Conservation (phyloP, 2,113 vertebrate species). For the Thalassarche chlororhynchos region DNA sequence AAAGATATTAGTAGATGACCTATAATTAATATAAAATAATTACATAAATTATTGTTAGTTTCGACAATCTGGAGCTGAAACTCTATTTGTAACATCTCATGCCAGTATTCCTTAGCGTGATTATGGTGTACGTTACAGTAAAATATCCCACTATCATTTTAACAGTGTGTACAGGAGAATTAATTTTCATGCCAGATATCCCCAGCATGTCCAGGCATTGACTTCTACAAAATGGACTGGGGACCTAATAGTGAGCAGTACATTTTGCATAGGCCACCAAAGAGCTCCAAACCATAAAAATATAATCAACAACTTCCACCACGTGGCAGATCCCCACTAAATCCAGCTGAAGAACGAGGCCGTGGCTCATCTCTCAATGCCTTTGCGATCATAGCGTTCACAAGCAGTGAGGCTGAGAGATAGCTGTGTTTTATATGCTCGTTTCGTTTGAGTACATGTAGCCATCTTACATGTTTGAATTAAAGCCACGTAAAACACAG, state of each 20-base stretch:
- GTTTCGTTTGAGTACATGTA: background rate
- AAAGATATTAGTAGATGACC: constrained; percentile 64
- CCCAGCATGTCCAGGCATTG: background rate
- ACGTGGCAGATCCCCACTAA: background rate
- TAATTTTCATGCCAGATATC: background rate
- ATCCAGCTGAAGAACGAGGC: background rate
- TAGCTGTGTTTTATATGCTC: background rate
- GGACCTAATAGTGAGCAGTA: background rate
- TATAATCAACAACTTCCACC: background rate
- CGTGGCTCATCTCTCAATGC: background rate
- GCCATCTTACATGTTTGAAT: background rate
- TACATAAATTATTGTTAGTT: constrained; percentile 65
- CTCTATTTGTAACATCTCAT: background rate
- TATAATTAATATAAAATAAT: constrained; percentile 65
- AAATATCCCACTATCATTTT: background rate
- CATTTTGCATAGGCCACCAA: background rate
- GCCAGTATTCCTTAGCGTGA: background rate
- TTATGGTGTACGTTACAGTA: background rate
- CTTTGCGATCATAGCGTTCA: rapidly evolving
- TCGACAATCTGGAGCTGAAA: constrained; percentile 15
- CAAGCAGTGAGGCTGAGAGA: background rate
- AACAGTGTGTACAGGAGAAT: background rate
- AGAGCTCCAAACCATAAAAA: background rate
- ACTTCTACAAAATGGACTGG: background rate
- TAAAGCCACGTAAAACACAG: background rate